Conservation (phyloP, 2,113 vertebrate genomes). For the Piaya cayana region DNA sequence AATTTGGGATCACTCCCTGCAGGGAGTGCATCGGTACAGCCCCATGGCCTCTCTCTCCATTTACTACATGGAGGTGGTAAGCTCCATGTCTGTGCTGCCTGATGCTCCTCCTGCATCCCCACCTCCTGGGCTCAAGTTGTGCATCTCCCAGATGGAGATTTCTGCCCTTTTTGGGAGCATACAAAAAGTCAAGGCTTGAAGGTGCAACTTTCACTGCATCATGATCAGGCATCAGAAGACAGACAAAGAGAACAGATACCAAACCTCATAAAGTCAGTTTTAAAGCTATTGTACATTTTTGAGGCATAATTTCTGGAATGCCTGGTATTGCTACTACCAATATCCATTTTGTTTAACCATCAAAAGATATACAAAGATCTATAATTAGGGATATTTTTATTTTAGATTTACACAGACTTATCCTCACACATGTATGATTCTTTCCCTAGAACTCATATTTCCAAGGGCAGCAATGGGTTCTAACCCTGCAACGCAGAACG, state of each 20-base stretch:
- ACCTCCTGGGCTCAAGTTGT: neutral
- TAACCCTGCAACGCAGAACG: neutral
- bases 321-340: neutral
- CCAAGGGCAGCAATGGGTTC: neutral
- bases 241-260: neutral
- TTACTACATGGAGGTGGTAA: neutral
- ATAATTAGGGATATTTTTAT: neutral
- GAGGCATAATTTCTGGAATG: neutral
- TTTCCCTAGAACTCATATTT: neutral
- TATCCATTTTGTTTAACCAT: neutral
- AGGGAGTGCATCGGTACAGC: neutral
- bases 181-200: neutral
- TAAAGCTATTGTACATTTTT: neutral
- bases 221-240: neutral
- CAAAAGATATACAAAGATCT: neutral
- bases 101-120: neutral
- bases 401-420: neutral
- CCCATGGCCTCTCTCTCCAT: neutral
- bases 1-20: neutral
- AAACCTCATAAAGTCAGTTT: neutral
- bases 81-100: accelerated
- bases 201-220: neutral
- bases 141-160: neutral
- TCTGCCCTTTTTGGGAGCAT: neutral
- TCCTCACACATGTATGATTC: neutral